Conservation (phyloP, 2,113 vertebrate genomes). For the Perca schrenkii region DNA sequence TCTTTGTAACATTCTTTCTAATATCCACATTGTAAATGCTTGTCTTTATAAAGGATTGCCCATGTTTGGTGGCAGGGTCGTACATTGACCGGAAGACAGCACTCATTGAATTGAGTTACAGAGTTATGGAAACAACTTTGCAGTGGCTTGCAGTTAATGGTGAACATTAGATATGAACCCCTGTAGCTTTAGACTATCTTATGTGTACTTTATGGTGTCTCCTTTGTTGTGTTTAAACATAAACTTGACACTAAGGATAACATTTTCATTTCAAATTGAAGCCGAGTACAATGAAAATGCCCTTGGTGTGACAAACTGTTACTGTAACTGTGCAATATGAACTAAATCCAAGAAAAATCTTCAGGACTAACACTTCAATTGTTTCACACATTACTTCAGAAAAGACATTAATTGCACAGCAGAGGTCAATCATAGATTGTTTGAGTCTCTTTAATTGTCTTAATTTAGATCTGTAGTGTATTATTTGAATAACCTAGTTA, state of each 20-base stretch:
- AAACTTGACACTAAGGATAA: constrained; percentile 3
- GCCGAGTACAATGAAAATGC: neutral
- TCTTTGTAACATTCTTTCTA: too few species aligned
- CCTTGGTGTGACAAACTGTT: neutral
- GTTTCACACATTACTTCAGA: neutral
- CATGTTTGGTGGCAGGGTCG: neutral
- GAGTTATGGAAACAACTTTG: neutral
- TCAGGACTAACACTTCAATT: neutral
- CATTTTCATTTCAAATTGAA: constrained; percentile 17
- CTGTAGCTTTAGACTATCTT: neutral
- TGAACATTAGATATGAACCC: neutral
- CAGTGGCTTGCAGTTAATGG: neutral
- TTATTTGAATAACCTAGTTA: neutral
- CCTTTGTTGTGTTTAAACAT: neutral
- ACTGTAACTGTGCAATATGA: neutral
- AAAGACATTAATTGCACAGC: neutral
- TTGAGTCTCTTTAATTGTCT: neutral
- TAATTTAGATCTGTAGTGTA: neutral
- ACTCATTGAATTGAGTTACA: constrained; percentile 9
- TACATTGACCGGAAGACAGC: neutral
- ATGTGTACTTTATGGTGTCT: neutral
- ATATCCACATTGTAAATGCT: neutral
- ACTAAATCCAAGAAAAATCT: neutral
- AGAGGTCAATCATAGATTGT: neutral
- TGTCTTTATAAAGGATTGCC: neutral